These are phyloP conservation scores for Molorchus minor DNA, from an alignment of 2,888 invertebrate species.

Conservation along the genomic window DNA sequence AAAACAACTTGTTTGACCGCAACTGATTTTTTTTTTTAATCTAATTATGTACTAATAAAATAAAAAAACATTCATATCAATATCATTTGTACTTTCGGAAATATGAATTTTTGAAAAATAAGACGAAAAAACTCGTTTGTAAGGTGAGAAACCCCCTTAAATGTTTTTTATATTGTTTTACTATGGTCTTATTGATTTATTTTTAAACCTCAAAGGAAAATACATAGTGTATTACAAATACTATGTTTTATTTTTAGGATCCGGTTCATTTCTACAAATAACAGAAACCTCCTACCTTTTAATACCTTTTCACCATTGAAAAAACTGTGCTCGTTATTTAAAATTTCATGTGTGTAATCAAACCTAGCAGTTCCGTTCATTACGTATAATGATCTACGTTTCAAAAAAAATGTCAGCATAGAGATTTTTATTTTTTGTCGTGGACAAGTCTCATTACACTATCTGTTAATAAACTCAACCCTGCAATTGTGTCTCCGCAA, in stretches of 20 bases:
- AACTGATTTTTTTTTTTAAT: too few relatives aligned
- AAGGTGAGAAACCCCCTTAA: too few relatives aligned
- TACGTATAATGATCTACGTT: constrained; percentile 85
- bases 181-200: too few relatives aligned
- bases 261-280: constrained; percentile 78
- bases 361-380: constrained; percentile 88
- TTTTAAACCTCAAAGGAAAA: too few relatives aligned
- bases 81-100: too few relatives aligned
- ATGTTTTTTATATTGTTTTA: too few relatives aligned
- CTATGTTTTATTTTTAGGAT: constrained; percentile 25
- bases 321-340: constrained; percentile 71
- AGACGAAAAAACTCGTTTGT: too few relatives aligned
- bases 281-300: constrained; percentile 80
- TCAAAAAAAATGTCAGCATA: constrained; percentile 79
- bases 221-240: neutral
- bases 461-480: constrained; percentile 84
- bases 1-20: too few relatives aligned
- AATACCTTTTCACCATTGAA: constrained; percentile 70
- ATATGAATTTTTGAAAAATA: too few relatives aligned
- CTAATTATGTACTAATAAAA: too few relatives aligned
- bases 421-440: constrained; percentile 69
- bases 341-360: constrained; percentile 90
- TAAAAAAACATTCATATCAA: too few relatives aligned
- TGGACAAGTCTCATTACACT: constrained; percentile 89
- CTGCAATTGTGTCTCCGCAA: constrained; percentile 94